Base-by-base conservation (phyloP, 2,888 invertebrate species). In the Spisula solida region DNA sequence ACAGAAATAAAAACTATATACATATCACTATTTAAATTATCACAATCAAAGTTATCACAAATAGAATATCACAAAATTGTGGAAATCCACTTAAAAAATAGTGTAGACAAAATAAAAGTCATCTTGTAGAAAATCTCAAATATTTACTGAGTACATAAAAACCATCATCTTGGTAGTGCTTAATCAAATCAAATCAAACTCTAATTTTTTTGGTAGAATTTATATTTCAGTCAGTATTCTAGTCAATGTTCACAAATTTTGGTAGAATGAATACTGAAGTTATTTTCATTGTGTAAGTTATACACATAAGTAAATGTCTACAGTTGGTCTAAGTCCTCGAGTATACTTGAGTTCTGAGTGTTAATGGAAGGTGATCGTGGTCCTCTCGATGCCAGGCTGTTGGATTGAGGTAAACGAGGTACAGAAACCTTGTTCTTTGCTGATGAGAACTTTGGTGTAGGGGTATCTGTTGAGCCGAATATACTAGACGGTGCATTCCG, bases 401-500 rank as follows among this genome's bases (percentile, higher is more conserved):
- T 82, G 14, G 87, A 78, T 51, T 82, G n/a, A 51, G 82, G 75
- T n/a, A 70, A 31, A 12, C 87, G 75, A 0, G 87, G 87, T 20
- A 87, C 56, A 5, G 87, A 66, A 1, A 66, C 12, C 25, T 55
- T 82, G 4, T 81, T 66, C 55, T 87, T 87, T 25, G 25, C 10
- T 48, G 25, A 55, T 5, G 55, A 85, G n/a, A 81, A 82, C 41
- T 70, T 82, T 25, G 87, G 82, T n/a, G 66, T 70, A 14, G 87
- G 82, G n/a, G 87, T 87, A 10, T 78, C 55, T 14, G 78, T 29
- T 14, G 29, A 55, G 12, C 87, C 87, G 12, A 75, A 25, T 25
- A 85, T 85, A 31, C 80, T 85, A 8, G 85, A 60, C 1, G 86
- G 81, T n/a, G 86, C 82, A 84, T 25, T 20, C 12, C 41, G 55